phyloP scores from a whole-genome alignment of 23 tunicate species.

The Halocynthia roretzi region DNA sequence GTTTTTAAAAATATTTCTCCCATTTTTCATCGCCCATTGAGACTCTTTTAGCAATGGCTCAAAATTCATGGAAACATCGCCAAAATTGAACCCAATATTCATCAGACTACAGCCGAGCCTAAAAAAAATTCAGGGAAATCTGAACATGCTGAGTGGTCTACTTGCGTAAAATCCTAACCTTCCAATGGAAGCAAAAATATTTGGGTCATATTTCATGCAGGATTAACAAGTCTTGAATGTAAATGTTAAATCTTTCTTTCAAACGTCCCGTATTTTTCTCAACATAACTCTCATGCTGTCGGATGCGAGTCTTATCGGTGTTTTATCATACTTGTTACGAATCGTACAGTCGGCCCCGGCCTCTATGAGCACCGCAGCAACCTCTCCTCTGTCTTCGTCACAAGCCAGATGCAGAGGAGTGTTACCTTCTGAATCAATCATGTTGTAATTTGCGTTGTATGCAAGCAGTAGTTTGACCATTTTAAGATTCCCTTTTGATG shows the following conservation, averaged over 20 bases:
- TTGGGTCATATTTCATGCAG: too few relatives aligned
- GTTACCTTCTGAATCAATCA: conserved; percentile 76
- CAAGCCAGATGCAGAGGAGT: conserved; percentile 91
- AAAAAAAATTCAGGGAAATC: too few relatives aligned
- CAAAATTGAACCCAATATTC: too few relatives aligned
- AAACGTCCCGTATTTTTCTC: conserved; percentile 34
- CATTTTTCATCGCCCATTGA: too few relatives aligned
- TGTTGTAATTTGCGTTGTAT: conserved; percentile 59
- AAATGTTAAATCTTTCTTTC: background rate
- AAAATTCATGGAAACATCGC: too few relatives aligned
- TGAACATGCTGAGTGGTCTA: too few relatives aligned
- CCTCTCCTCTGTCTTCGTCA: conserved; percentile 57
- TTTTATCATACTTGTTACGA: conserved; percentile 66
- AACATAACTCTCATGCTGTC: conserved; percentile 52
- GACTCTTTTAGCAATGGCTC: too few relatives aligned
- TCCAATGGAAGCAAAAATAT: too few relatives aligned
- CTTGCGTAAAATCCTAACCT: too few relatives aligned
- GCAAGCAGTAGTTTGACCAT: conserved; percentile 73
- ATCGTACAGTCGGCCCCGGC: conserved; percentile 81
- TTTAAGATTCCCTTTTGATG: conserved; percentile 82
- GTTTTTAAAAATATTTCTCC: too few relatives aligned
- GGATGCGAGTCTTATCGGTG: conserved; percentile 76
- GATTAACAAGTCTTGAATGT: too few relatives aligned
- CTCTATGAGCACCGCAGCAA: conserved; percentile 45
- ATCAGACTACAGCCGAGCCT: too few relatives aligned